Base-by-base conservation (phyloP, 1,140 invertebrate genomes). In the Drosophila virilis region DNA sequence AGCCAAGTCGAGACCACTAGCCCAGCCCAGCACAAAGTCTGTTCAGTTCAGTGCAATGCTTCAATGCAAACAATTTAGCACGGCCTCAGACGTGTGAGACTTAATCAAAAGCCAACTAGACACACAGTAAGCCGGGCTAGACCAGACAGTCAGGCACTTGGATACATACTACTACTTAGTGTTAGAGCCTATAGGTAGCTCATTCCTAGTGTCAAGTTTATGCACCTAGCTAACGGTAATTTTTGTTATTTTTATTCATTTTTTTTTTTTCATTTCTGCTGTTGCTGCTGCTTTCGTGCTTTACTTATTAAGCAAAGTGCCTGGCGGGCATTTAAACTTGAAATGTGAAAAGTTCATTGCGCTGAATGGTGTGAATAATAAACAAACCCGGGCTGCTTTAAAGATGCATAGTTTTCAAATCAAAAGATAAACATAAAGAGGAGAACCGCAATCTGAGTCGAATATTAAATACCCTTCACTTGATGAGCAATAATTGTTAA, bases 21-120 rank as follows among this genome's bases (percentile, higher is more conserved):
- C 17, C 13, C 54, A 35, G 37, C 46, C 38, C 32, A 54, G 52
- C 55, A 42, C 51, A 71, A 64, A 57, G 37, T 64, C n/a, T 32
- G 57, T 33, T 52, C 45, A 51, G 57, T 50, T 60, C 55, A 68
- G 66, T 43, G 69, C 33, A 71, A 71, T 55, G 80, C 73, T 70
- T 84, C 80, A 84, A 77, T 84, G 80, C 82, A 82, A 86, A 88
- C 82, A 86, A 86, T 86, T 86, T 86, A 86, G 83, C 82, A 88
- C 82, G 71, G 75, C 82, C 80, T 76, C 67, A 45, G 73, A 75
- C 68, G 67, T 65, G 73, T 71, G 71, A 82, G 82, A 82, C 82
- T 88, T 82, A 79, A 86, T 86, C 82, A 86, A 86, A 86, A 88
- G 82, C 71, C 78, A 82, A 70, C 64, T 73, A 68, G 78, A 43